Percentiles rank a stretch among this genome's conserved stretches.
Conservation (phyloP, 2,113 vertebrate species). For the Oxyruncus cristatus region DNA sequence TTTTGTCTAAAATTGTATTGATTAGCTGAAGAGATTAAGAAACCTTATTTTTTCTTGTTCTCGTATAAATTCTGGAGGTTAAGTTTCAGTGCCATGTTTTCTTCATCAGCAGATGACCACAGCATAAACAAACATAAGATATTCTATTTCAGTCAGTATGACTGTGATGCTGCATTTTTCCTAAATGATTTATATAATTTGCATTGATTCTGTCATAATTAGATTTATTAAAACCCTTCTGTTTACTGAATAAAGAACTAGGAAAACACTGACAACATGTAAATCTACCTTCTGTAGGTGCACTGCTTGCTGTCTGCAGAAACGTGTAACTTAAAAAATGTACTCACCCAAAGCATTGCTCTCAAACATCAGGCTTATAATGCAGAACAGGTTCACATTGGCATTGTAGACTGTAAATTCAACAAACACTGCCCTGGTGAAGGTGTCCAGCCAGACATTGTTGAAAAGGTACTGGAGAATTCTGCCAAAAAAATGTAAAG, state of each 20-base stretch:
- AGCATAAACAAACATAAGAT: neutral
- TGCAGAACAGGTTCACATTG: conserved; percentile 94
- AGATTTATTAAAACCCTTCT: neutral
- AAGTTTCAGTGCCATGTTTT: neutral
- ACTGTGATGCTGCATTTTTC: neutral
- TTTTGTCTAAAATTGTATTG: neutral
- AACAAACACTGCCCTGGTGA: conserved; percentile 89
- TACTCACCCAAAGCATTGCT: conserved; percentile 84
- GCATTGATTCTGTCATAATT: neutral
- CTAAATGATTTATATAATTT: neutral
- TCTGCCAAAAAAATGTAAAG: conserved; percentile 64
- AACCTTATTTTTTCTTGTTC: neutral
- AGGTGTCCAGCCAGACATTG: conserved; percentile 86
- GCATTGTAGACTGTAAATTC: conserved; percentile 97
- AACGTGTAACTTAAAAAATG: neutral
- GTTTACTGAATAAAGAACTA: neutral
- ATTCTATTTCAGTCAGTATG: neutral
- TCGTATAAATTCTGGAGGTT: neutral
- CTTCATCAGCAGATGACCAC: neutral
- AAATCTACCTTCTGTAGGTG: neutral
- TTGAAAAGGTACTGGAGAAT: conserved; percentile 85
- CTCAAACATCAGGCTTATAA: conserved; percentile 87
- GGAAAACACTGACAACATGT: neutral
- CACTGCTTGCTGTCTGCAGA: neutral
- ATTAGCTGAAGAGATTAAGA: neutral